phyloP scores from a whole-genome alignment of 37 sponge, comb jelly and placozoan genomes.

The Halichondria panicea region DNA sequence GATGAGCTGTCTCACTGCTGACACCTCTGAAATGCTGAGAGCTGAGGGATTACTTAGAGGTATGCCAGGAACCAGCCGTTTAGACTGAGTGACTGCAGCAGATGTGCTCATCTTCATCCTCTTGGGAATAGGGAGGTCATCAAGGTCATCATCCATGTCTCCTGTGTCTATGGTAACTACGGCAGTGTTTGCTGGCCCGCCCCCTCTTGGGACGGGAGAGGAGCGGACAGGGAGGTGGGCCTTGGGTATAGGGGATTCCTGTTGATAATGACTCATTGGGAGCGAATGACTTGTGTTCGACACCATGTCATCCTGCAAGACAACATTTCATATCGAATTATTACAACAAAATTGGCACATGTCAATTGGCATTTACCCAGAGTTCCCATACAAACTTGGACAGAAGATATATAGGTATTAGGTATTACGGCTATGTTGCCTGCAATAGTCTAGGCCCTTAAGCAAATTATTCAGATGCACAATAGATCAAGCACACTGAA shows the following conservation, averaged over 20 bases:
- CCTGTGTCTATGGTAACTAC: conserved; percentile 31
- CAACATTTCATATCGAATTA: not conserved
- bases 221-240: not conserved
- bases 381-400: no score
- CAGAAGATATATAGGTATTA: no score
- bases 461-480: not conserved
- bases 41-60: conserved; percentile 14
- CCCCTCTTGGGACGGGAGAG: not conserved
- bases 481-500: not conserved
- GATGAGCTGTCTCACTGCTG: conserved; percentile 61
- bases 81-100: conserved; percentile 1
- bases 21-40: conserved; percentile 41
- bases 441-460: not conserved
- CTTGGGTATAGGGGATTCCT: not conserved
- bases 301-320: no score
- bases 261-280: not conserved
- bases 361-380: no score
- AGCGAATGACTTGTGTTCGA: no score
- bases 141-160: not conserved
- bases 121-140: conserved; percentile 11
- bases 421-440: no score
- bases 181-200: not conserved
- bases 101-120: not conserved
- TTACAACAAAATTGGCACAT: not conserved
- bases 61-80: not conserved